phyloP scores from a whole-genome alignment of 2,888 invertebrate genomes.

The Sialis lutaria region DNA sequence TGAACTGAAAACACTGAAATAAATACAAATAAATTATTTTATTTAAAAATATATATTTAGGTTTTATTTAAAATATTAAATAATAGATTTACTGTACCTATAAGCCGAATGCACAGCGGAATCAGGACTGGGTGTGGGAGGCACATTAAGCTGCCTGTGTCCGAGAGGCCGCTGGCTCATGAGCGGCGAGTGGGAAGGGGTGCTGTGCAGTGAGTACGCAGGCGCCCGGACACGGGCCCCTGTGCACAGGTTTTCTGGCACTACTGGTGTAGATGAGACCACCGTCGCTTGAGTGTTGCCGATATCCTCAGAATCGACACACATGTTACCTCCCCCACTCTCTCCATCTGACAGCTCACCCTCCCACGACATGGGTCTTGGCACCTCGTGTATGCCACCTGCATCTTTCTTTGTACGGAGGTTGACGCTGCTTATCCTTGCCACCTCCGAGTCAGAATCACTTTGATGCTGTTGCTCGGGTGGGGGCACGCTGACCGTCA shows the following conservation, averaged over 20 bases:
- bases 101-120: conserved; percentile 82
- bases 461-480: conserved; percentile 28
- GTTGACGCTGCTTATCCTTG: conserved; percentile 47
- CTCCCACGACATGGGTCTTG: conserved; percentile 88
- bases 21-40: conserved; percentile 1
- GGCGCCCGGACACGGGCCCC: conserved; percentile 25
- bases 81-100: conserved; percentile 23
- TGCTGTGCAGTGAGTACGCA: conserved; percentile 39
- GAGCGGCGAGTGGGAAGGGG: conserved; percentile 49
- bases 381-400: conserved; percentile 21
- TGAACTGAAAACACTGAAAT: conserved; percentile 50
- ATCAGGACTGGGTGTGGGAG: conserved; percentile 72
- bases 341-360: conserved; percentile 84
- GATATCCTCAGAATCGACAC: conserved; percentile 17
- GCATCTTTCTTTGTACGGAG: conserved; percentile 46
- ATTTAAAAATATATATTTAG: not conserved
- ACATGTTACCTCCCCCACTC: conserved; percentile 19
- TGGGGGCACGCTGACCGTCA: too few species aligned
- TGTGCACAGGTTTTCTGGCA: conserved; percentile 5
- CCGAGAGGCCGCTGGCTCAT: conserved; percentile 35
- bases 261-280: conserved; percentile 6
- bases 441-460: conserved; percentile 62
- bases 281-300: conserved; percentile 15
- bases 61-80: too few species aligned
- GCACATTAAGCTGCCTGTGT: conserved; percentile 40